These are phyloP conservation scores for Mimumesa dahlbomi DNA, from an alignment of 2,888 invertebrate genomes.

Conservation along the genomic window DNA sequence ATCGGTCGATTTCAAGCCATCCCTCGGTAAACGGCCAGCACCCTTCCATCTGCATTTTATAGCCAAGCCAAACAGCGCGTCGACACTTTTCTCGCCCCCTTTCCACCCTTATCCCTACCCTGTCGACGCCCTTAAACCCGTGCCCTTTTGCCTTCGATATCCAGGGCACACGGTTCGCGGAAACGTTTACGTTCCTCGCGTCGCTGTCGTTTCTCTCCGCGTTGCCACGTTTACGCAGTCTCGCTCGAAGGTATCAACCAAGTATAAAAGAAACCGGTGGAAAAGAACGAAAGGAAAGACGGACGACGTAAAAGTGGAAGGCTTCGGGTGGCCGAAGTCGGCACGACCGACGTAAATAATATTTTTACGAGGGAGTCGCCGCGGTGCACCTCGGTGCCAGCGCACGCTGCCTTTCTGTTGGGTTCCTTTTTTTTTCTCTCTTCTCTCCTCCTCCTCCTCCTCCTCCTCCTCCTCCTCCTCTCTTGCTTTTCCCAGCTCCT, in stretches of 20 bases:
- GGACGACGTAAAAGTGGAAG: slow-evolving; percentile 14
- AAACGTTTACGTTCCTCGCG: too few species aligned
- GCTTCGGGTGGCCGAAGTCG: too few species aligned
- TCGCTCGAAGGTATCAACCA: too few species aligned
- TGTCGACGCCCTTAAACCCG: not conserved
- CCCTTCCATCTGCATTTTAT: slow-evolving; percentile 71
- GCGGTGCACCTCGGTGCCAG: slow-evolving; percentile 27
- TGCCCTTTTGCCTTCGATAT: not conserved
- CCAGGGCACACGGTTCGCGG: too few species aligned
- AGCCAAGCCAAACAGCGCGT: slow-evolving; percentile 49
- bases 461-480: too few species aligned
- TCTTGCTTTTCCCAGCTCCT: slow-evolving; percentile 51
- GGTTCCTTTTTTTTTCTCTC: slow-evolving; percentile 41
- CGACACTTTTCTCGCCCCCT: slow-evolving; percentile 10
- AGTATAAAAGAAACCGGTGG: too few species aligned
- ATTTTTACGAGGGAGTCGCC: slow-evolving; percentile 58
- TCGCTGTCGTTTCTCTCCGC: not conserved
- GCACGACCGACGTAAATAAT: slow-evolving; percentile 55
- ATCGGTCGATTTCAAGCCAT: not conserved
- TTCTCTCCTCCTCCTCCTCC: too few species aligned
- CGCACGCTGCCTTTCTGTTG: slow-evolving; percentile 15
- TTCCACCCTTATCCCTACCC: not conserved
- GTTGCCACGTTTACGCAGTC: not conserved
- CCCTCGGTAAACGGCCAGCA: not conserved
- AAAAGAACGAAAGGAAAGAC: not conserved